A percentile compares a stretch with the other conserved stretches of the same genome.
phyloP scores from a whole-genome alignment of 2,113 vertebrate species.

The Istiophorus platypterus region DNA sequence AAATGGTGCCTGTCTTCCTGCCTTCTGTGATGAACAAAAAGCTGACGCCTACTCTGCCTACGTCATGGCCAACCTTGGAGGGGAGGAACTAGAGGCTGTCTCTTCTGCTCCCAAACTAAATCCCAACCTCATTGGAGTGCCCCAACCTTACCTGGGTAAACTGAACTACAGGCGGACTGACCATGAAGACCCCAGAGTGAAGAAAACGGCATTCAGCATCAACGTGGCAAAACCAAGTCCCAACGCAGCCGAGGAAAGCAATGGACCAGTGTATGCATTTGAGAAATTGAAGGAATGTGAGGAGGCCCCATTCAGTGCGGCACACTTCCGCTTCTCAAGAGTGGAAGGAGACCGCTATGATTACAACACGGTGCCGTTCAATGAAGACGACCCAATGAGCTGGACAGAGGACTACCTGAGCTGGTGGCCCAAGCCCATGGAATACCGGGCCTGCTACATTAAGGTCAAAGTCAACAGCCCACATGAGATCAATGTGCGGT shows the following conservation, averaged over 20 bases:
- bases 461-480: slow-evolving; percentile 92
- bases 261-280: slow-evolving; percentile 93
- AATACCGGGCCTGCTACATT: slow-evolving; percentile 96
- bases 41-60: slow-evolving; percentile 92
- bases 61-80: slow-evolving; percentile 93
- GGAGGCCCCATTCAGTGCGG: slow-evolving; percentile 89
- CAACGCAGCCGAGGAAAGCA: slow-evolving; percentile 90
- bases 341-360: slow-evolving; percentile 94
- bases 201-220: slow-evolving; percentile 96
- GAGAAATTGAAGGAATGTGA: slow-evolving; percentile 93
- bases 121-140: slow-evolving; percentile 92
- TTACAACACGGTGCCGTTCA: slow-evolving; percentile 96
- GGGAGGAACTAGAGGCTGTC: slow-evolving; percentile 95
- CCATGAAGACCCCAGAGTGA: slow-evolving; percentile 89
- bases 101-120: slow-evolving; percentile 92
- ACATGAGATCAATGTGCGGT: slow-evolving; percentile 93
- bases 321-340: slow-evolving; percentile 96
- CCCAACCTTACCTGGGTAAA: slow-evolving; percentile 92
- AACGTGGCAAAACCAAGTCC: slow-evolving; percentile 92
- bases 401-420: slow-evolving; percentile 97
- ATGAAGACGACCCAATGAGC: slow-evolving; percentile 96
- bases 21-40: slow-evolving; percentile 94
- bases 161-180: slow-evolving; percentile 94
- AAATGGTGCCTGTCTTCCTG: slow-evolving; percentile 93
- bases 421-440: slow-evolving; percentile 99